Percentiles rank a stretch among this genome's conserved stretches.
Evolutionary conservation across 2,888 invertebrate genomes (phyloP).

Genomic region (Lithophane leautieri): DNA sequence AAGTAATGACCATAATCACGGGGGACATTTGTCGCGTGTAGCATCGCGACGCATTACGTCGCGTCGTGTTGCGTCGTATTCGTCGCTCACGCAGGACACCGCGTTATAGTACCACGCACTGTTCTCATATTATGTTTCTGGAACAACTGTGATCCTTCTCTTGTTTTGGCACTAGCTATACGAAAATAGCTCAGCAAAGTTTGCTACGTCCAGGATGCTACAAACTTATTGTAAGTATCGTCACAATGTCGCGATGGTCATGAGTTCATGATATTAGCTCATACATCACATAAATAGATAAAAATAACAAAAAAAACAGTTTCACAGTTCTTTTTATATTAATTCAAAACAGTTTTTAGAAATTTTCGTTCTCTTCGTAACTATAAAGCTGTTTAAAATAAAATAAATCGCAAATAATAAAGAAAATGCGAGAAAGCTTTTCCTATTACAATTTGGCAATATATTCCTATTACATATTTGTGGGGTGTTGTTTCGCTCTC

Average conservation of each 20-base stretch:
- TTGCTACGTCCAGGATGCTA: neutral
- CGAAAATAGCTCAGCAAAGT: no score
- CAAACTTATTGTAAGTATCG: neutral
- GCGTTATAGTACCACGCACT: no score
- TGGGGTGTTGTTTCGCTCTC: constrained; percentile 42
- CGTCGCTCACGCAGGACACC: no score
- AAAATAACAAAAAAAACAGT: neutral
- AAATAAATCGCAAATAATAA: neutral
- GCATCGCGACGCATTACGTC: no score
- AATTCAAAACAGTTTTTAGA: neutral
- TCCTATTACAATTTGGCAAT: constrained; percentile 1
- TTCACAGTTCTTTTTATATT: constrained; percentile 7
- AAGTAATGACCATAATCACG: no score
- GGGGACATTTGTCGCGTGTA: no score
- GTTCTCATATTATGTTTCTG: no score
- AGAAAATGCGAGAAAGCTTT: constrained; percentile 22
- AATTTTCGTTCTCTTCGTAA: neutral
- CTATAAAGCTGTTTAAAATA: neutral
- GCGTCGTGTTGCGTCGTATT: no score
- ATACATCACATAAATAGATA: neutral
- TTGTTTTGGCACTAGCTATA: no score
- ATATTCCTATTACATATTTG: constrained; percentile 38
- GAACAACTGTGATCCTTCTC: no score
- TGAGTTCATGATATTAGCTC: neutral
- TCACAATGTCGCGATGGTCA: neutral